These are phyloP conservation scores for Lamellibrachia columna DNA, from an alignment of 2,888 invertebrate genomes.

Conservation along the genomic window DNA sequence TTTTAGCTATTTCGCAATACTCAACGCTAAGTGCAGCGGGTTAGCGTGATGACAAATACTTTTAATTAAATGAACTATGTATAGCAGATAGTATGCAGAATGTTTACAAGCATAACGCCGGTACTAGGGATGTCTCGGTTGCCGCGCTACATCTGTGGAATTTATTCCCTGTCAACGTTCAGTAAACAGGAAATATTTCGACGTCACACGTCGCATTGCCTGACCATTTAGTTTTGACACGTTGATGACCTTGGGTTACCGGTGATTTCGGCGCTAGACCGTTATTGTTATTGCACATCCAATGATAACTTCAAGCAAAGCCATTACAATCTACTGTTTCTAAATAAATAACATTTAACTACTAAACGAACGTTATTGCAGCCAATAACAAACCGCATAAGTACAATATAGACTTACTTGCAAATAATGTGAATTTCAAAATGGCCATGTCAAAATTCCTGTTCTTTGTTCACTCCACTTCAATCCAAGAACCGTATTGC, in stretches of 20 bases:
- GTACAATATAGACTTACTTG: background rate
- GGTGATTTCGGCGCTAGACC: background rate
- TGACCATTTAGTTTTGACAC: background rate
- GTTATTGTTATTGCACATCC: background rate
- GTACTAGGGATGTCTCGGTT: background rate
- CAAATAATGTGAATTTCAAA: background rate
- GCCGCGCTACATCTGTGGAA: background rate
- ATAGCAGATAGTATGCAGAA: background rate
- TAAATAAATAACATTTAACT: background rate
- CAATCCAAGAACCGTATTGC: background rate
- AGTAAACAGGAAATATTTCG: background rate
- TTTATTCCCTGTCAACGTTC: background rate
- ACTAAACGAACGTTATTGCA: background rate
- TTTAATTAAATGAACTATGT: background rate
- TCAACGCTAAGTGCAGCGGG: background rate
- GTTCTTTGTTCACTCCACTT: background rate
- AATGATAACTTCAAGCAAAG: background rate
- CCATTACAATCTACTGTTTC: background rate
- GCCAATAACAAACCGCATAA: background rate
- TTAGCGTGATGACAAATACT: background rate
- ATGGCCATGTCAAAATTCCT: background rate
- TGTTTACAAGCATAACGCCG: background rate
- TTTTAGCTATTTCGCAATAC: background rate
- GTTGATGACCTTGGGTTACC: background rate
- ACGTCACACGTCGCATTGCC: background rate